Base-by-base conservation (phyloP, 1,140 invertebrate species). In the Globodera rostochiensis region DNA sequence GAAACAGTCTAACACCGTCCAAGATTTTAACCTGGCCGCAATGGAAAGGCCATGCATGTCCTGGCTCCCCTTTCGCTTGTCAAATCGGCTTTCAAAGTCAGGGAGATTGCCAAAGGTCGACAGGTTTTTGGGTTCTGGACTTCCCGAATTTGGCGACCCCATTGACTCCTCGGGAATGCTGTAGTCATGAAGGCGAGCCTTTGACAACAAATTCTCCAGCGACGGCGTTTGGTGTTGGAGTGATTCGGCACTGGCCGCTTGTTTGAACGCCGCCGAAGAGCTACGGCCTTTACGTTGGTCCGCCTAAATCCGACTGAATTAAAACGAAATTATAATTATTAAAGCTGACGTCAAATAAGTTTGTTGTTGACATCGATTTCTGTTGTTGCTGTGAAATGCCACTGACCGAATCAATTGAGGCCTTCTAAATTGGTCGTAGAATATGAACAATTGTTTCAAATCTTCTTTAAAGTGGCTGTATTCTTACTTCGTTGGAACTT, bases 291-390 rank as follows among this genome's bases (percentile, higher is more conserved):
- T n/a, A n/a, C 73, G 57, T 49, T 53, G 46, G 50, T 82, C 76
- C 6, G 76, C 80, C 74, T 83, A 19, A 66, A 78, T 36, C n/a
- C 57, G 45, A 19, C 0, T 25, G n/a, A 73, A 6, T 79, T 3
- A 79, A 21, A 11, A 49, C 15, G 15, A 21, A 64, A 15, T 11
- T 50, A 66, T 19, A 36, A 46, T 45, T n/a, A 46, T 53, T 83
- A n/a, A 36, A 73, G 50, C 74, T 64, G 3, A 83, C 87, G 67
- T 89, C 88, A 49, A 88, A 81, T 7, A 89, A 80, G 77, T 89
- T 89, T 49, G 88, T 89, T 4, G 88, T 90, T 4, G 87, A 88
- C 88, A 90, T 90, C 13, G 88, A 89, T 67, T 89, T 85, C 67
- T 85, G 84, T 73, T 84, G 83, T n/a, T 50, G 60, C 60, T 67